A percentile compares a stretch with the other conserved stretches of the same genome.
Evolutionary conservation across 2,797 vertebrate species (phyloP).

Genomic region (Hyperoplus lanceolatus): DNA sequence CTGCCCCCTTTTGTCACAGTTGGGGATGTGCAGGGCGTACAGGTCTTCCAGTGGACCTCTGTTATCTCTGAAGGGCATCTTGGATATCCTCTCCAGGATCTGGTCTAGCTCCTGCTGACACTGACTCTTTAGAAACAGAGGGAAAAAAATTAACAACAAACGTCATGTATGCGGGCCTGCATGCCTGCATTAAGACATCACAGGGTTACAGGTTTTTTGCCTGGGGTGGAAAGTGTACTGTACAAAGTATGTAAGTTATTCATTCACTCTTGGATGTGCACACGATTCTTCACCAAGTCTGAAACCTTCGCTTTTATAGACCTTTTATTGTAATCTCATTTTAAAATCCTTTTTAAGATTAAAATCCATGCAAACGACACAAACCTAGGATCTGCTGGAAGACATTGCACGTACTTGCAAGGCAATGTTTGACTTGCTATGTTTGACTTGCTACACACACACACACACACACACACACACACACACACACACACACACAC

Average conservation of each 20-base stretch:
- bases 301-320: not conserved
- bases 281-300: not conserved
- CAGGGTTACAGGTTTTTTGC: not conserved
- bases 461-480: slow-evolving; percentile 43
- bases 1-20: slow-evolving; percentile 96
- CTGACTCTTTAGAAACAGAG: slow-evolving; percentile 85
- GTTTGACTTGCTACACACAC: no score
- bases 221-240: not conserved
- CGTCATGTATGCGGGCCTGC: slow-evolving; percentile 1
- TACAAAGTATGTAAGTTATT: not conserved
- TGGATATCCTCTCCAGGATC: slow-evolving; percentile 95
- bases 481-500: slow-evolving; percentile 16
- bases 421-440: slow-evolving; percentile 32
- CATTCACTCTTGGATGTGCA: not conserved
- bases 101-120: slow-evolving; percentile 98
- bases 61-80: slow-evolving; percentile 96
- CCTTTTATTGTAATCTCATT: not conserved
- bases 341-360: not conserved
- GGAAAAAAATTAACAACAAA: slow-evolving; percentile 31
- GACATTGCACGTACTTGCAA: slow-evolving; percentile 5
- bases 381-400: not conserved
- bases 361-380: slow-evolving; percentile 3
- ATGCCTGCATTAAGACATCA: not conserved
- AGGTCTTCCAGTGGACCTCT: slow-evolving; percentile 95
- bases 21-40: slow-evolving; percentile 96